Percentiles rank a stretch among this genome's conserved stretches.
Conservation (phyloP, 2,797 vertebrate species). For the Ptychadena robeensis region DNA sequence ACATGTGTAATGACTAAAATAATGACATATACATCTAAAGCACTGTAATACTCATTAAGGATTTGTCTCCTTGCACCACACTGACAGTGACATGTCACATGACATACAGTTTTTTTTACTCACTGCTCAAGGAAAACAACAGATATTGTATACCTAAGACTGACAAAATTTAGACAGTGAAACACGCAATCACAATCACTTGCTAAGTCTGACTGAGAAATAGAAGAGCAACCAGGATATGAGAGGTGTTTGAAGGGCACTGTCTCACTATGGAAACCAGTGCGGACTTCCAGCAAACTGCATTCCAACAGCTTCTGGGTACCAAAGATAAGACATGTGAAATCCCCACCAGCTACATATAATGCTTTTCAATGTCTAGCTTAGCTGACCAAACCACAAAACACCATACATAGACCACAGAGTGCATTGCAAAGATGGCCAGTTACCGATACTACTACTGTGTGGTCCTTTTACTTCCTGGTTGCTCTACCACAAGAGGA, state of each 20-base stretch:
- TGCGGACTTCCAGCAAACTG: not conserved
- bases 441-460: not conserved
- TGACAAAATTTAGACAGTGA: constrained; percentile 34
- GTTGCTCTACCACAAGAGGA: constrained; percentile 48
- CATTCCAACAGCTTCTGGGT: not conserved
- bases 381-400: not conserved
- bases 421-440: not conserved
- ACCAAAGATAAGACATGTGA: not conserved
- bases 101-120: constrained; percentile 56
- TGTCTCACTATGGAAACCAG: not conserved
- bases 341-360: too few relatives aligned
- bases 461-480: constrained; percentile 7
- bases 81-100: not conserved
- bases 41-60: constrained; percentile 28
- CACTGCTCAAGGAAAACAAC: constrained; percentile 29
- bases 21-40: constrained; percentile 14
- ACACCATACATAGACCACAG: not conserved
- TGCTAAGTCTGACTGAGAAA: constrained; percentile 40
- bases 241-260: not conserved
- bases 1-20: not conserved
- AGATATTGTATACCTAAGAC: constrained; percentile 34
- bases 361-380: not conserved
- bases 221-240: constrained; percentile 50
- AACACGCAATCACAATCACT: constrained; percentile 34
- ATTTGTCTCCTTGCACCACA: constrained; percentile 47